Evolutionary conservation across 2,888 invertebrate species (phyloP).

Genomic region (Polydrusus cervinus): DNA sequence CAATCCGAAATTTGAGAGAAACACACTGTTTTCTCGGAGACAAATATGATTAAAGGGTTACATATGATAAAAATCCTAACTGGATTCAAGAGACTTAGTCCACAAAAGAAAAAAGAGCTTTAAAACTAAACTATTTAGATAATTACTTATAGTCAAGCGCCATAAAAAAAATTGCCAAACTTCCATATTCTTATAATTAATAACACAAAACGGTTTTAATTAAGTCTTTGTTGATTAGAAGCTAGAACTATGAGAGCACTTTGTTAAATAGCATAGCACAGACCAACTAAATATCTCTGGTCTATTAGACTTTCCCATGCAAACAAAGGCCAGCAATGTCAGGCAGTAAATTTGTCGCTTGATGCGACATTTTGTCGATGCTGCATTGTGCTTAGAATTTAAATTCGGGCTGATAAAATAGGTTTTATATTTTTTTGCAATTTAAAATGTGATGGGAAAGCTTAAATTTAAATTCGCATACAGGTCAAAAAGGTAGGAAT

Average conservation of each 20-base stretch:
- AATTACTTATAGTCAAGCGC: no score
- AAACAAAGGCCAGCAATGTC: constrained; percentile 10
- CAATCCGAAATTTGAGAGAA: no score
- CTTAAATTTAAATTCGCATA: no score
- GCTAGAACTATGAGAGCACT: background rate
- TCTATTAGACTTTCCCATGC: constrained; percentile 23
- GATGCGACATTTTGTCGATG: constrained; percentile 14
- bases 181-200: background rate
- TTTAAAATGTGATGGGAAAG: background rate
- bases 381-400: constrained; percentile 7
- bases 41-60: no score
- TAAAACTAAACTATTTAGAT: no score
- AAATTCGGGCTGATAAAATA: constrained; percentile 5
- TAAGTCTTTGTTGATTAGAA: constrained; percentile 4
- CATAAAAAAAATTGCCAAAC: background rate
- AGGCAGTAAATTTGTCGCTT: constrained; percentile 20
- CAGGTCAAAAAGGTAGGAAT: no score
- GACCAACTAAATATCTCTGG: constrained; percentile 15
- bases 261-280: background rate
- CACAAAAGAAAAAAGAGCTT: no score
- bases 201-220: background rate
- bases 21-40: no score
- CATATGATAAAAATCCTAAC: no score
- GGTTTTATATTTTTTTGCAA: constrained; percentile 2
- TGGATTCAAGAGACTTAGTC: no score